Percentiles rank a stretch among this genome's conserved stretches.
phyloP scores from a whole-genome alignment of 2,888 invertebrate genomes.

The Nephrotoma flavescens region DNA sequence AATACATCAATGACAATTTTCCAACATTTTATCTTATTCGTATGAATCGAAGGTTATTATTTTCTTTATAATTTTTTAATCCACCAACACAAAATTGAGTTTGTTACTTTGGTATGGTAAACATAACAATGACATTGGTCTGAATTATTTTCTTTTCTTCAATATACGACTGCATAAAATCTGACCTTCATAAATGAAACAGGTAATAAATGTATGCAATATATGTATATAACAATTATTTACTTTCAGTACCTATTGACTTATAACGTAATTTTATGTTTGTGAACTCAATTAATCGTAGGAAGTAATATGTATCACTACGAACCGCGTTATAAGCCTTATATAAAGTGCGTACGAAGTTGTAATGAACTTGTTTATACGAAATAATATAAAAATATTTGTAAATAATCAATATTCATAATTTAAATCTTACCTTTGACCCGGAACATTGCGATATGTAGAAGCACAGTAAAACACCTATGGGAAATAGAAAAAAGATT shows the following conservation, averaged over 20 bases:
- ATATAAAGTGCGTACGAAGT: background rate
- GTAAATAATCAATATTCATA: background rate
- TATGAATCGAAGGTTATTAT: background rate
- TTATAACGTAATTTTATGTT: background rate
- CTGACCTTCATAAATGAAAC: background rate
- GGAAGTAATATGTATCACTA: no score
- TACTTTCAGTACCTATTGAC: background rate
- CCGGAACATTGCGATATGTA: background rate
- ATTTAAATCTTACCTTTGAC: background rate
- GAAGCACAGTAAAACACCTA: background rate
- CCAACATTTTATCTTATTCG: background rate
- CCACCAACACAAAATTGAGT: background rate
- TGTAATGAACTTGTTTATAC: background rate
- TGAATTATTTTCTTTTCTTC: background rate
- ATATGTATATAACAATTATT: background rate
- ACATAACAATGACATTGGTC: background rate
- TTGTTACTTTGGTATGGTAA: background rate
- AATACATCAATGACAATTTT: no score
- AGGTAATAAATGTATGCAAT: background rate
- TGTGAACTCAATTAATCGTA: no score
- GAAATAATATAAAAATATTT: background rate
- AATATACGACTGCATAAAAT: background rate
- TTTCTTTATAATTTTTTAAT: background rate
- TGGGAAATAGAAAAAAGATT: background rate
- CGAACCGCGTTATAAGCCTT: no score